Percentiles rank a stretch among this genome's conserved stretches.
These are phyloP conservation scores for Drosophila fulvimacula DNA, from an alignment of 2,888 invertebrate species.

Conservation along the genomic window DNA sequence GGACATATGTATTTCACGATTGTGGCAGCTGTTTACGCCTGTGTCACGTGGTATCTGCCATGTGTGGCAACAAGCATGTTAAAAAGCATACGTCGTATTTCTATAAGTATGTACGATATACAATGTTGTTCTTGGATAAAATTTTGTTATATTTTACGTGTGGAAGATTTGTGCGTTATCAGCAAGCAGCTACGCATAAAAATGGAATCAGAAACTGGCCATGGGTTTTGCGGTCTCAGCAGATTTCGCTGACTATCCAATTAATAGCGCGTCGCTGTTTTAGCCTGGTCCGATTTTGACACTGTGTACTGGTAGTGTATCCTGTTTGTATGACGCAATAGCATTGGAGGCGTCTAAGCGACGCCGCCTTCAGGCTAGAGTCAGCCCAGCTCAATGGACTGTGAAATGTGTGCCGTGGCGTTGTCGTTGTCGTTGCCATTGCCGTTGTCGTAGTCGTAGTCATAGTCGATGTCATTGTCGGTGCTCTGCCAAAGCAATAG, in stretches of 20 bases:
- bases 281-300: conserved; percentile 18
- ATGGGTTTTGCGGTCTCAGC: conserved; percentile 63
- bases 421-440: conserved; percentile 8
- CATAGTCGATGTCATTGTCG: conserved; percentile 39
- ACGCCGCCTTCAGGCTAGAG: conserved; percentile 55
- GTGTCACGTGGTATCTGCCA: conserved; percentile 77
- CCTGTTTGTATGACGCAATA: conserved; percentile 71
- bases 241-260: conserved; percentile 55
- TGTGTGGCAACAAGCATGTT: conserved; percentile 56
- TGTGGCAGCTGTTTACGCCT: conserved; percentile 63
- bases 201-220: conserved; percentile 50
- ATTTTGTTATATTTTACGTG: conserved; percentile 27
- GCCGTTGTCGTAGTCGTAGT: conserved; percentile 23
- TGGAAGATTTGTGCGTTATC: conserved; percentile 65
- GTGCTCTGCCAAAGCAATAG: conserved; percentile 73
- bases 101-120: conserved; percentile 2
- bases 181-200: conserved; percentile 52
- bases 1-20: conserved; percentile 39
- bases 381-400: conserved; percentile 72
- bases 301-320: conserved; percentile 33
- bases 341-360: conserved; percentile 58
- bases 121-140: conserved; percentile 4
- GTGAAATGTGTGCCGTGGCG: conserved; percentile 73
- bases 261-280: conserved; percentile 50
- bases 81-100: conserved; percentile 7